Conservation (phyloP, 2,797 vertebrate genomes). For the Chelmon rostratus region DNA sequence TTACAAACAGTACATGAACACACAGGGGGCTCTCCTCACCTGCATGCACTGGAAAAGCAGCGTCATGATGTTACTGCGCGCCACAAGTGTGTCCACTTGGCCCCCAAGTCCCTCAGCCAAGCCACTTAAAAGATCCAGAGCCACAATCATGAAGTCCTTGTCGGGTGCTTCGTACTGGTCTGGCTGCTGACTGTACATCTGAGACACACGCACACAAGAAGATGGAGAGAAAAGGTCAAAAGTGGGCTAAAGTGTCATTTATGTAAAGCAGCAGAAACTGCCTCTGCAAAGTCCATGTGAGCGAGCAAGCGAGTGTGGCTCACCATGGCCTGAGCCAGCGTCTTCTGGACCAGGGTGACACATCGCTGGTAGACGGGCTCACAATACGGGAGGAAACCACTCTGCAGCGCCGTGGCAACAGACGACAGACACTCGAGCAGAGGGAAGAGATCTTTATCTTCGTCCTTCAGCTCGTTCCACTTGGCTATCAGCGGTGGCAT, state of each 20-base stretch:
- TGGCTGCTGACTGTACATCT: conserved; percentile 96
- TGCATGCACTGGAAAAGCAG: conserved; percentile 97
- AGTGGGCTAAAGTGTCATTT: neutral
- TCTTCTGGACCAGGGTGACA: conserved; percentile 95
- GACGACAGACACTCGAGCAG: conserved; percentile 96
- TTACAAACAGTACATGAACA: neutral
- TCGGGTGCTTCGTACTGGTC: conserved; percentile 96
- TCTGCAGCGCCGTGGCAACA: conserved; percentile 94
- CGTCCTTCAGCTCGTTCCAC: conserved; percentile 97
- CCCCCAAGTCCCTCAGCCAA: conserved; percentile 93
- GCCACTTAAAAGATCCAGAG: conserved; percentile 93
- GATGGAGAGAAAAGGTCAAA: neutral
- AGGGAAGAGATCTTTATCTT: conserved; percentile 96
- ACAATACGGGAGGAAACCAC: conserved; percentile 95
- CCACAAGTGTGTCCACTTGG: conserved; percentile 93
- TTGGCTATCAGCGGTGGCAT: conserved; percentile 97
- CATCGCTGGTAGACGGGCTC: conserved; percentile 97
- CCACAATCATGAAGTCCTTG: conserved; percentile 98
- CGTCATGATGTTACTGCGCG: conserved; percentile 95
- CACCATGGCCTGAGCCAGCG: conserved; percentile 95
- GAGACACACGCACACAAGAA: conserved; percentile 9
- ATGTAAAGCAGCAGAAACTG: neutral
- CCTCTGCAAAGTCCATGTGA: neutral
- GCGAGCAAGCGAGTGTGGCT: conserved; percentile 34
- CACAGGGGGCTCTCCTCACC: conserved; percentile 76